Percentiles rank a stretch among this genome's conserved stretches.
phyloP scores from a whole-genome alignment of 2,888 invertebrate species.

The Aleiodes testaceus region DNA sequence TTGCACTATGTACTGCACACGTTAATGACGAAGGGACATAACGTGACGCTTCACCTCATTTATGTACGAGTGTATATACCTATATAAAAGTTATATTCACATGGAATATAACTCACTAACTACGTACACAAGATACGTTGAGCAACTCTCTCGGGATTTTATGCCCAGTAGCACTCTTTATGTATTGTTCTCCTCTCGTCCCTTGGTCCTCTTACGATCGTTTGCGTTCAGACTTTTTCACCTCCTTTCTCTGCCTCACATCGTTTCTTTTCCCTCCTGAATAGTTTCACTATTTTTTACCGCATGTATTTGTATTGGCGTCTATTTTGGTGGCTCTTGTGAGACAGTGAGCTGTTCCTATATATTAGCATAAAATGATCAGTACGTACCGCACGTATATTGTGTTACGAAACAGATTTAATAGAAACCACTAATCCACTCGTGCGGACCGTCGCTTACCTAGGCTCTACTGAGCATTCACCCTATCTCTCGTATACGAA shows the following conservation, averaged over 20 bases:
- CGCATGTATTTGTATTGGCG: neutral
- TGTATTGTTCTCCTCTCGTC: constrained; percentile 48
- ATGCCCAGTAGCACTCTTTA: constrained; percentile 49
- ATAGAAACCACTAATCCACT: constrained; percentile 53
- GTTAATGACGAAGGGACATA: constrained; percentile 50
- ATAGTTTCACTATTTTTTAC: constrained; percentile 39
- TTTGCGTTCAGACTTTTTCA: constrained; percentile 41
- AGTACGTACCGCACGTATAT: constrained; percentile 52
- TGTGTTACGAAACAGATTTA: constrained; percentile 54
- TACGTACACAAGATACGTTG: constrained; percentile 39
- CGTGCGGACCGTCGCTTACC: constrained; percentile 46
- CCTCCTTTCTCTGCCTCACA: neutral
- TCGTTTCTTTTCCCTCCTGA: neutral
- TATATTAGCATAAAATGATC: constrained; percentile 53
- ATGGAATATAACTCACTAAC: constrained; percentile 26
- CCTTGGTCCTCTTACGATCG: constrained; percentile 13
- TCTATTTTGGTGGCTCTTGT: constrained; percentile 16
- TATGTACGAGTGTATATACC: constrained; percentile 29
- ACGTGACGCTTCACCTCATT: constrained; percentile 45
- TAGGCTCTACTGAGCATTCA: constrained; percentile 24
- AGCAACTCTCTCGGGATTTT: constrained; percentile 46
- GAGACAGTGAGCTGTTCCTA: constrained; percentile 29
- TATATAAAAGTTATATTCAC: constrained; percentile 24
- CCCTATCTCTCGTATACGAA: constrained; percentile 1
- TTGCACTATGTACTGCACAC: constrained; percentile 47